Conservation (phyloP, 2,113 vertebrate genomes). For the Coptodon rendalli region DNA sequence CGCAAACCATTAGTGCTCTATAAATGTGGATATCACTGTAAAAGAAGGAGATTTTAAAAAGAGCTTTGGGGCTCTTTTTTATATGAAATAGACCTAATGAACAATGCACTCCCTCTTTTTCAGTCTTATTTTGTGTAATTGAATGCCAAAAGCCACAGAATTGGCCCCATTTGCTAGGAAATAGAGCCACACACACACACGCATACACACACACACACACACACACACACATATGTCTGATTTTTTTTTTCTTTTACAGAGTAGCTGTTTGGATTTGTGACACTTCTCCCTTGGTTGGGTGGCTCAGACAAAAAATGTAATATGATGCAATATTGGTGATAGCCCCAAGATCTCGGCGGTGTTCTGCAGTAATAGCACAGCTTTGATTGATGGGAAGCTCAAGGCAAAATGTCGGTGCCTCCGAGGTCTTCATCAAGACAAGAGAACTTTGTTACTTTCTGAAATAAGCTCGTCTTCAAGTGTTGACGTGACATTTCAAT, state of each 20-base stretch:
- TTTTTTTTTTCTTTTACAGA: not conserved
- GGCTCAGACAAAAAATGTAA: conserved; percentile 31
- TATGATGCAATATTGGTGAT: conserved; percentile 43
- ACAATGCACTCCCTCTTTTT: not conserved
- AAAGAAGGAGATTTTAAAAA: not conserved
- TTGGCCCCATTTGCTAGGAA: conserved; percentile 2
- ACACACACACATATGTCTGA: not conserved
- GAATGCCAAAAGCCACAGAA: conserved; percentile 12
- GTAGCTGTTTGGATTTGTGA: not conserved
- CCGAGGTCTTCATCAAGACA: conserved; percentile 38
- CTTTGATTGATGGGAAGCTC: conserved; percentile 58
- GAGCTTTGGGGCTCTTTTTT: not conserved
- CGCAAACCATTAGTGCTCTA: not conserved
- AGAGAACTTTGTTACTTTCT: conserved; percentile 33
- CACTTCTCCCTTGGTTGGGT: not conserved
- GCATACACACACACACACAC: not conserved
- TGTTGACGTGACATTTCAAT: conserved; percentile 54
- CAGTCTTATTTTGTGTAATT: not conserved
- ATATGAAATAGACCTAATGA: not conserved
- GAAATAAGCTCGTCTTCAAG: conserved; percentile 45
- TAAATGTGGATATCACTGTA: not conserved
- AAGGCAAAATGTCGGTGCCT: conserved; percentile 38
- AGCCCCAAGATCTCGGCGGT: conserved; percentile 8
- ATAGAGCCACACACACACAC: not conserved
- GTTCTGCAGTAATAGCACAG: conserved; percentile 18